phyloP scores from a whole-genome alignment of 2,113 vertebrate genomes.

The Columbina picui region DNA sequence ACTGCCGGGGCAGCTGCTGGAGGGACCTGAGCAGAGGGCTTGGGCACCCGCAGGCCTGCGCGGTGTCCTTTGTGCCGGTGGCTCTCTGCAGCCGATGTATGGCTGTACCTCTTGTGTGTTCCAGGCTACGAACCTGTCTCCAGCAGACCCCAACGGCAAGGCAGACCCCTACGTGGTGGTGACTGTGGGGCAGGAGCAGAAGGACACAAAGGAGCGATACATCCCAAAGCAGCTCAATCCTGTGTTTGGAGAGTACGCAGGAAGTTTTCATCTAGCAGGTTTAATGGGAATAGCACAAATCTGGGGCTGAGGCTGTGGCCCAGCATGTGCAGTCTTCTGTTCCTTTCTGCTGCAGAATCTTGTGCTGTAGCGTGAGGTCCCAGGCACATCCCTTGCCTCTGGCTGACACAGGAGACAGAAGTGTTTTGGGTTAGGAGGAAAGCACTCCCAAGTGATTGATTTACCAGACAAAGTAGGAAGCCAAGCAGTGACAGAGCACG shows the following conservation, averaged over 20 bases:
- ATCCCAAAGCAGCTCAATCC: conserved; percentile 96
- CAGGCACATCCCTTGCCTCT: neutral
- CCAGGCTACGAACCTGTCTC: conserved; percentile 89
- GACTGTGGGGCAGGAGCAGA: conserved; percentile 79
- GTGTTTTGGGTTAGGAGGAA: neutral
- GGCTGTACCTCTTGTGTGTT: neutral
- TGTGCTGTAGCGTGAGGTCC: neutral
- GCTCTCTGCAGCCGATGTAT: neutral
- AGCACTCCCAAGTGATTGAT: neutral
- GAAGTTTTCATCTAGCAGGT: neutral
- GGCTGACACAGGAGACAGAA: neutral
- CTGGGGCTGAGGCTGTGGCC: neutral
- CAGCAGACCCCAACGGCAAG: conserved; percentile 90
- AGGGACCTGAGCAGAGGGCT: rapidly evolving
- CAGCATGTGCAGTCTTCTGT: neutral
- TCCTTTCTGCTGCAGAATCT: neutral
- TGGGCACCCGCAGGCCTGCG: neutral
- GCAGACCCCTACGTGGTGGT: conserved; percentile 92
- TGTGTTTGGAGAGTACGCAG: conserved; percentile 90
- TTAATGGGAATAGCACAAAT: neutral
- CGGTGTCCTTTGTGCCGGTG: neutral
- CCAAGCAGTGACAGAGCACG: neutral
- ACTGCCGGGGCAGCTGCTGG: neutral
- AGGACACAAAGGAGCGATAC: conserved; percentile 87
- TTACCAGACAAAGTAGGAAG: neutral